phyloP scores from a whole-genome alignment of 2,888 invertebrate genomes.

The Phasia obesa region DNA sequence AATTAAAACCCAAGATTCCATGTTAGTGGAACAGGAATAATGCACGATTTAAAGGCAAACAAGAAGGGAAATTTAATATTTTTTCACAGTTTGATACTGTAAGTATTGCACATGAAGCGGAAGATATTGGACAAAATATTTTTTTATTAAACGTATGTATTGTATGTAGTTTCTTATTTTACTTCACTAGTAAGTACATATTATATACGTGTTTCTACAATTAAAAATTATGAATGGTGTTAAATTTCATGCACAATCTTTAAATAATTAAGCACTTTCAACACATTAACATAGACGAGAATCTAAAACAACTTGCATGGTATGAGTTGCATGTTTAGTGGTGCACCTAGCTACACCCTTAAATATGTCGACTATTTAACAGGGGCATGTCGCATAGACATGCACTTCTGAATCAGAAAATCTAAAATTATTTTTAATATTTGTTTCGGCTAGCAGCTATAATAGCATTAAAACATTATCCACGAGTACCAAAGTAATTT shows the following conservation, averaged over 20 bases:
- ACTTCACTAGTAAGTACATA: constrained; percentile 8
- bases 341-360: background rate
- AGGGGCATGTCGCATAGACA: too few species aligned
- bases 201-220: background rate
- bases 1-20: background rate
- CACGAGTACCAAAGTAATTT: too few species aligned
- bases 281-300: constrained; percentile 9
- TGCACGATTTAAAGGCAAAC: background rate
- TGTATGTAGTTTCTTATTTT: background rate
- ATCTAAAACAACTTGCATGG: background rate
- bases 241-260: background rate
- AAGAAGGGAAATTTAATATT: constrained; percentile 48
- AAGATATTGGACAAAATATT: background rate
- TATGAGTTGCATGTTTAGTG: constrained; percentile 13
- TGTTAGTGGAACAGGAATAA: background rate
- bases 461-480: too few species aligned
- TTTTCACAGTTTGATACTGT: constrained; percentile 54
- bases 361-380: too few species aligned
- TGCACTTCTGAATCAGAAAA: too few species aligned
- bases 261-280: constrained; percentile 39
- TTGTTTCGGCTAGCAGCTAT: too few species aligned
- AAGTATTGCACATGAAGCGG: background rate
- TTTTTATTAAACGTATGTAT: constrained; percentile 1
- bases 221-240: constrained; percentile 16
- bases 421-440: background rate